Conservation (phyloP, 2,113 vertebrate species). For the Loxodonta africana region DNA sequence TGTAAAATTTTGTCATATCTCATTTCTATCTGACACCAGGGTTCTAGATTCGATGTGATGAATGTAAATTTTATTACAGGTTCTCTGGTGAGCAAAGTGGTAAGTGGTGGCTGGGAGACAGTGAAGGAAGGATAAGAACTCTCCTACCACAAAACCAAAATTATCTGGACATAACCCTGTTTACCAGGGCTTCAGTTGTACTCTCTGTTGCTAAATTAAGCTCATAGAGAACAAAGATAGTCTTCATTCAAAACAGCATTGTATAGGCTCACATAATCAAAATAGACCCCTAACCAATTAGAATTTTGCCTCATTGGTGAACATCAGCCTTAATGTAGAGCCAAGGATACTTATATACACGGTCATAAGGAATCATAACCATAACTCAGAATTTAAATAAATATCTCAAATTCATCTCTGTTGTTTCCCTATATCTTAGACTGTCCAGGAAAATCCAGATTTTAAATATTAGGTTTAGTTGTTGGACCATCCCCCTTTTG, state of each 20-base stretch:
- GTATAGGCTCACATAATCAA: not conserved
- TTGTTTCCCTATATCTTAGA: slow-evolving; percentile 19
- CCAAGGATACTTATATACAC: slow-evolving; percentile 12
- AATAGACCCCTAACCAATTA: not conserved
- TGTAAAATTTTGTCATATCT: slow-evolving; percentile 7
- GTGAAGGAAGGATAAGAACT: not conserved
- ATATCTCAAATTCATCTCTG: slow-evolving; percentile 14
- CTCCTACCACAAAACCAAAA: slow-evolving; percentile 44
- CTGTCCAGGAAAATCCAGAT: slow-evolving; percentile 51
- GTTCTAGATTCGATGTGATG: not conserved
- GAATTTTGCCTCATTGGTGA: slow-evolving; percentile 36
- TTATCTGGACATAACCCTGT: not conserved
- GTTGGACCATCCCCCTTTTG: slow-evolving; percentile 43
- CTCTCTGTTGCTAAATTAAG: not conserved
- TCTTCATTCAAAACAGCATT: slow-evolving; percentile 49
- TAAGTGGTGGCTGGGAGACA: not conserved
- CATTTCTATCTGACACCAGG: not conserved
- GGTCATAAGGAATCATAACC: slow-evolving; percentile 7
- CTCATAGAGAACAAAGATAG: slow-evolving; percentile 2
- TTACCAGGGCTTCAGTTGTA: not conserved
- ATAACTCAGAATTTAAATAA: slow-evolving; percentile 54
- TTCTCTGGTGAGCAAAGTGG: slow-evolving; percentile 24
- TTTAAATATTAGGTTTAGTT: slow-evolving; percentile 63
- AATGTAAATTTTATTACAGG: not conserved
- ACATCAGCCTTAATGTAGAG: not conserved